Evolutionary conservation across 1,140 invertebrate species (phyloP).

Genomic region (Pseudachorutes palmiensis): DNA sequence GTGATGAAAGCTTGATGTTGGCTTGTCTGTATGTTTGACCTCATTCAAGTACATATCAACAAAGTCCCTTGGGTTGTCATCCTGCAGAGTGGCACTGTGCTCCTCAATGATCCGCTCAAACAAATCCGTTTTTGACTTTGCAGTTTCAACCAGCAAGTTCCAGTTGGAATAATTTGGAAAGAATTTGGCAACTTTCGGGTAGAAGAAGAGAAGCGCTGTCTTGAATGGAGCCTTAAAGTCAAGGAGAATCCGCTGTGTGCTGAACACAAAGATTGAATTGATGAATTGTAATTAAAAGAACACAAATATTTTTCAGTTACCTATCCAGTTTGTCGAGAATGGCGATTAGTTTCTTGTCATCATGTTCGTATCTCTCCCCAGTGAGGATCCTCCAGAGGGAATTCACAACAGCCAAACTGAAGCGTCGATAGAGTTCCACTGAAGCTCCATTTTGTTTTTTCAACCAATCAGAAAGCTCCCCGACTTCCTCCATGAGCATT

Average conservation of each 20-base stretch:
- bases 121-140: slow-evolving; percentile 1
- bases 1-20: slow-evolving; percentile 14
- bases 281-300: neutral
- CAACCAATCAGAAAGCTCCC: slow-evolving; percentile 12
- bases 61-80: slow-evolving; percentile 53
- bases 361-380: slow-evolving; percentile 42
- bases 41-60: slow-evolving; percentile 61
- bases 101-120: slow-evolving; percentile 49
- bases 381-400: slow-evolving; percentile 42
- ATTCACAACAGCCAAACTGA: slow-evolving; percentile 6
- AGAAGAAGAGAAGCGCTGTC: neutral
- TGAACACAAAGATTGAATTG: neutral
- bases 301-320: neutral
- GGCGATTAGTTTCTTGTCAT: slow-evolving; percentile 34
- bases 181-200: neutral
- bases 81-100: slow-evolving; percentile 49
- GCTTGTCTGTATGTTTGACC: slow-evolving; percentile 42
- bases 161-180: slow-evolving; percentile 3
- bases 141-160: neutral
- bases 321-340: neutral
- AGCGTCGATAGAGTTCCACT: neutral
- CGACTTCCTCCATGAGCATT: slow-evolving; percentile 2
- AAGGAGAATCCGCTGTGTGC: neutral
- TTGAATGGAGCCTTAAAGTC: neutral
- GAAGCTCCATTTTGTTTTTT: slow-evolving; percentile 4